Base-by-base conservation (phyloP, 1,140 invertebrate species). In the Hydropsyche tenuis region DNA sequence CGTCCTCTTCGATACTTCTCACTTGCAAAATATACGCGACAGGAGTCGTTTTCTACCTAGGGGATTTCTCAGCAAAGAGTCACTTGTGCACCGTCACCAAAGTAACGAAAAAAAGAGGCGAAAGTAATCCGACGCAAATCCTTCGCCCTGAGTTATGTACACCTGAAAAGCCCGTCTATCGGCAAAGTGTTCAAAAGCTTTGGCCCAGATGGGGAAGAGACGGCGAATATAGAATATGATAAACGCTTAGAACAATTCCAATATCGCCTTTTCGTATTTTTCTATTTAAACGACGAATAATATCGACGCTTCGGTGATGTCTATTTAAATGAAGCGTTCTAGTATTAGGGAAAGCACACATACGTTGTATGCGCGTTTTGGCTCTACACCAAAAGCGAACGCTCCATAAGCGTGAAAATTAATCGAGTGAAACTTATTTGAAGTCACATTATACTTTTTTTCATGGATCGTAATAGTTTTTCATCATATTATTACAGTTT, bases 91-190 rank as follows among this genome's bases (percentile, higher is more conserved):
- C 20, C 11, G 11, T 25, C 60, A 20, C 16, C 45, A 48, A 14
- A 48, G 14, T 12, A 14, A 43, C 5, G 16, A 48, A 16, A 48
- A 48, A 48, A 48, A 48, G 16, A 14, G 14, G 14, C 11, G 45
- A 60, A 23, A 27, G 60, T 42, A 65, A 65, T 23, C 30, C 30
- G 37, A 65, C 63, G 20, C 20, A 65, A 65, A 65, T 65, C 63
- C 63, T 42, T 43, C 30, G 11, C 37, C 42, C 1, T 20, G 30
- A 65, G 63, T 65, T 65, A 65, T 65, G 23, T 63, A 27, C 23
- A 43, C 22, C 56, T 43, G 63, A 65, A 65, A 65, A 65, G 63
- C 63, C 30, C 20, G 56, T 37, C 46, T 20, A 65, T 65, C 63
- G 63, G 16, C 30, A 65, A 65, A 65, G 63, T 60, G 20, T 53